Percentiles rank a stretch among this genome's conserved stretches.
phyloP scores from a whole-genome alignment of 2,888 invertebrate genomes.

The Tetranychus truncatus region DNA sequence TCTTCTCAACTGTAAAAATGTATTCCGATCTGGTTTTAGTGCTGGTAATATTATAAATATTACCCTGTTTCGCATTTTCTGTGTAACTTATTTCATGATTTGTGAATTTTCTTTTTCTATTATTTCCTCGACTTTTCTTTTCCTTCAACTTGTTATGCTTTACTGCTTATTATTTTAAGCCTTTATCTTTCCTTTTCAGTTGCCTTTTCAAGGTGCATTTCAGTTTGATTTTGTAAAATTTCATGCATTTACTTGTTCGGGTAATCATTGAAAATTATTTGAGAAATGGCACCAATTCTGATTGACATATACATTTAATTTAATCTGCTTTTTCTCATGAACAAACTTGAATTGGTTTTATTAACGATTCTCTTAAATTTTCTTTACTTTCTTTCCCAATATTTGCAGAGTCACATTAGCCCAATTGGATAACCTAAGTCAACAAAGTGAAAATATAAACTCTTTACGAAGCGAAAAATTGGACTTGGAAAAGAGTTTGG shows the following conservation, averaged over 20 bases:
- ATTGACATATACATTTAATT: no score
- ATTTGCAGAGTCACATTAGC: slow-evolving; percentile 40
- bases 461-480: slow-evolving; percentile 58
- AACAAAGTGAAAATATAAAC: slow-evolving; percentile 44
- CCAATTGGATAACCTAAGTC: slow-evolving; percentile 56
- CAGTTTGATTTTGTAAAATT: no score
- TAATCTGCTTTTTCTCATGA: no score
- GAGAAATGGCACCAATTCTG: no score
- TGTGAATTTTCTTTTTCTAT: neutral
- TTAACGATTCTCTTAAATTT: neutral
- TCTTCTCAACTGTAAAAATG: neutral
- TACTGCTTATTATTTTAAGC: no score
- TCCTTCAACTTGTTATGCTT: neutral
- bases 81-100: neutral
- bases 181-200: no score
- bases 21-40: no score
- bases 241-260: no score
- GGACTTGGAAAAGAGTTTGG: slow-evolving; percentile 66
- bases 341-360: no score
- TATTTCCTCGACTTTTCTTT: neutral
- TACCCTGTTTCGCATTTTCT: neutral
- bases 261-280: no score
- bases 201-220: no score
- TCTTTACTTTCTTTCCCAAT: neutral
- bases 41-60: no score